Evolutionary conservation across 2,888 invertebrate genomes (phyloP), one percentile per base, ranked within the genome.

Genomic region (Trypoxylon attenuatum): DNA sequence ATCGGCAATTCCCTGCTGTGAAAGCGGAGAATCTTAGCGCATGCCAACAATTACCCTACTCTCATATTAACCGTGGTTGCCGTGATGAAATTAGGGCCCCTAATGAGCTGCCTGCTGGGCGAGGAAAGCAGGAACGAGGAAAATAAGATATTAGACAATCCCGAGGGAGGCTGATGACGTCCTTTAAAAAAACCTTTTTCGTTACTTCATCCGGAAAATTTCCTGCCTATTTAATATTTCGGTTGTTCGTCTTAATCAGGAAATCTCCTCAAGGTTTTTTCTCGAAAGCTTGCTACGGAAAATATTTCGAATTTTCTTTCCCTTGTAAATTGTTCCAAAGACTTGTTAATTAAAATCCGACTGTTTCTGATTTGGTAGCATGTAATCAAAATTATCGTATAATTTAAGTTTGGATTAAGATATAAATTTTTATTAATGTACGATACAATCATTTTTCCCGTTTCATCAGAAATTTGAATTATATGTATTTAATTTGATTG

Each of bases 51-150:
- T 53, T 53, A 53, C 42, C 33, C 43, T 53, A 33, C 5, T 43
- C 13, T 45, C 23, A 29, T 45, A 43, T 53, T 33, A 33, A 43
- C n/a, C 53, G n/a, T 8, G 33, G 21, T 19, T 13, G 29, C 43
- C 45, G 29, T 29, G 27, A 29, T 53, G 53, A 53, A 27, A 45
- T 53, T 29, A 45, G 33, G 42, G 43, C 21, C 27, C 29, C 45
- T 53, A 53, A 53, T 53, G 43, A 53, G 38, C 19, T n/a, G n/a
- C n/a, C n/a, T n/a, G n/a, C n/a, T n/a, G 10, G 2, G 33, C 1
- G 8, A 33, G 33, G 33, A 5, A 42, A n/a, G 27, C 15, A 21
- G 33, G 18, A 19, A 21, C 15, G 33, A n/a, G 21, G 21, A 27
- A 33, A 21, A 33, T 13, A 41, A 33, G 33, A 33, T 33, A 33